phyloP scores from a whole-genome alignment of 2,113 vertebrate species.

The Psettodes erumei region DNA sequence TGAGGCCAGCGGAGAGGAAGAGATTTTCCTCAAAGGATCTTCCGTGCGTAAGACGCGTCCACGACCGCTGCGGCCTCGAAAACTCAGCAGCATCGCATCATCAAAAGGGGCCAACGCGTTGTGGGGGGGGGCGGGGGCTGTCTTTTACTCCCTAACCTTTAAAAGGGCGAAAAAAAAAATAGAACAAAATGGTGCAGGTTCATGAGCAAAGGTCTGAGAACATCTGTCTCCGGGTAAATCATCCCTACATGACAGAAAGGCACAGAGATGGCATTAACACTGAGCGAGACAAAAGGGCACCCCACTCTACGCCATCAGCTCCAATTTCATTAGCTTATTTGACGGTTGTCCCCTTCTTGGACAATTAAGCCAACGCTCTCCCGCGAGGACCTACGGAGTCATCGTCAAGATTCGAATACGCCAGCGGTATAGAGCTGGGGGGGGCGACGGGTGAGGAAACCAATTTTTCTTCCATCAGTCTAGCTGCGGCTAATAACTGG shows the following conservation, averaged over 20 bases:
- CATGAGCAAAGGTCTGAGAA: constrained; percentile 70
- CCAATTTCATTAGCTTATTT: constrained; percentile 58
- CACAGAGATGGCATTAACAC: constrained; percentile 60
- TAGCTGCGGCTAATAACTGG: neutral
- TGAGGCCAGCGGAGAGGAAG: constrained; percentile 10
- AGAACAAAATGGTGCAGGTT: constrained; percentile 70
- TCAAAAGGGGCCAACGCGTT: constrained; percentile 27
- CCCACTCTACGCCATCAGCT: constrained; percentile 56
- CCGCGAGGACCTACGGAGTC: neutral
- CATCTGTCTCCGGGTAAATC: constrained; percentile 81
- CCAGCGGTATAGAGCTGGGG: neutral
- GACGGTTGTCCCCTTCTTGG: constrained; percentile 44
- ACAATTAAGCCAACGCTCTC: constrained; percentile 50
- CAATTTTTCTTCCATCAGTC: neutral
- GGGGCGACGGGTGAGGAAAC: neutral
- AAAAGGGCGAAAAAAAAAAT: constrained; percentile 74
- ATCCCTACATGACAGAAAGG: constrained; percentile 77
- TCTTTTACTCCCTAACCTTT: constrained; percentile 76
- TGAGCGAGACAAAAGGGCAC: constrained; percentile 75
- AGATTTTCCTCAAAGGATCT: constrained; percentile 42
- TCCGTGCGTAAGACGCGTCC: no score
- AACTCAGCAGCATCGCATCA: constrained; percentile 32
- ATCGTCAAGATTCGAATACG: constrained; percentile 20
- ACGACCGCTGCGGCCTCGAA: neutral
- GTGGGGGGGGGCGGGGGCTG: constrained; percentile 28